Evolutionary conservation across 2,888 invertebrate species (phyloP), one percentile per base, ranked within the genome.

Genomic region (Aradus depressus): DNA sequence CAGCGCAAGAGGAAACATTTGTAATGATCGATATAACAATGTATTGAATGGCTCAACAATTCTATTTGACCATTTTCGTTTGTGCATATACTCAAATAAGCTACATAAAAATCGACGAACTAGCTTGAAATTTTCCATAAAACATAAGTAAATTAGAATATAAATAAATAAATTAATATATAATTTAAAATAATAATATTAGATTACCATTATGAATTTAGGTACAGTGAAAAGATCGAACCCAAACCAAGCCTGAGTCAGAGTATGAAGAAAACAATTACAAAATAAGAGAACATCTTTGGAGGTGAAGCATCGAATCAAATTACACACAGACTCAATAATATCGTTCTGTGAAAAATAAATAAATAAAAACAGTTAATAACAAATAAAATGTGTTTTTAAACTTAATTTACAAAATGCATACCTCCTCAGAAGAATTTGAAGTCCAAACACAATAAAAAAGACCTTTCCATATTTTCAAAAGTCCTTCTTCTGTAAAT

Each of bases 361-460:
- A 2, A 19, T 28, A 32, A 22, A 45, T n/a, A 22, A 14, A 50
- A 19, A 25, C 37, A 10, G 34, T 2, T 8, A 37, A n/a, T 25
- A 50, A 5, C n/a, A 48, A 44, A 21, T 37, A 8, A 37, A 16
- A 10, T 8, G 8, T 10, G 38, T 14, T 8, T 22, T 6, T 14
- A 12, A 6, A 44, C 10, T n/a, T n/a, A 43, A 16, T n/a, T n/a
- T n/a, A n/a, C n/a, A n/a, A n/a, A n/a, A n/a, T n/a, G n/a, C n/a
- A n/a, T n/a, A n/a, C n/a, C n/a, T n/a, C n/a, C n/a, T n/a, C n/a
- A n/a, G n/a, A n/a, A n/a, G n/a, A n/a, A 67, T 97, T 97, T 0
- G 93, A 89, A 90, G 93, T 92, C 95, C 96, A 97, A 74, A 97
- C 84, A 55, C 88, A 89, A 66, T 92, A 96, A 68, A 91, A 96